Evolutionary conservation across 1,140 invertebrate genomes (phyloP).

Genomic region (Leptonema lineaticorne): DNA sequence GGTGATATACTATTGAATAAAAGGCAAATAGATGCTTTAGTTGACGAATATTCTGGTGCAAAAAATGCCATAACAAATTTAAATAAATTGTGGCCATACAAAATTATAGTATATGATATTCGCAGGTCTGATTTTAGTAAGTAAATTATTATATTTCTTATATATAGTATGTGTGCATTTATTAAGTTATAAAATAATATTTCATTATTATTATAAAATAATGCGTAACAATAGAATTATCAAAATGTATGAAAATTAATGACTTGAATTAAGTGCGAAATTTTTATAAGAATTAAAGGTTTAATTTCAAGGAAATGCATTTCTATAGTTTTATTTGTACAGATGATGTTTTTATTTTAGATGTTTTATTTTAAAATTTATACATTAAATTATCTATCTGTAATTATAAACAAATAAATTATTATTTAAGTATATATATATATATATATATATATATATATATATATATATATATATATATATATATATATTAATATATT

Average conservation of each 20-base stretch:
- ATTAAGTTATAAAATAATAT: too few species aligned
- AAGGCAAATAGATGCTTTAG: slow-evolving; percentile 49
- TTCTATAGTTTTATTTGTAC: too few species aligned
- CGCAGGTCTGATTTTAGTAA: slow-evolving; percentile 6
- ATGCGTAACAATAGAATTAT: too few species aligned
- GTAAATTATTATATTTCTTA: too few species aligned
- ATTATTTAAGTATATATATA: background rate
- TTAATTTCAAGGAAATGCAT: background rate
- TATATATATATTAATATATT: background rate
- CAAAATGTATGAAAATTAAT: background rate
- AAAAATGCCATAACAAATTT: slow-evolving; percentile 63
- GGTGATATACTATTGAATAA: slow-evolving; percentile 55
- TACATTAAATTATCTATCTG: too few species aligned
- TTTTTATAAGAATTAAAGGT: background rate
- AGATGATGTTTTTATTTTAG: too few species aligned
- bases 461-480: background rate
- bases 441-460: background rate
- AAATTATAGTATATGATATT: slow-evolving; percentile 65
- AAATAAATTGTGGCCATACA: slow-evolving; percentile 62
- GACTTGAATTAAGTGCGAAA: too few species aligned
- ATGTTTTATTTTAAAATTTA: too few species aligned
- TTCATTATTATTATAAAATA: too few species aligned
- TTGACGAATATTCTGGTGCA: slow-evolving; percentile 49
- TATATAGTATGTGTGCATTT: too few species aligned
- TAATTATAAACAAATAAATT: background rate